Base-by-base conservation (phyloP, 1,140 invertebrate species). In the Drosophila baimaii region DNA sequence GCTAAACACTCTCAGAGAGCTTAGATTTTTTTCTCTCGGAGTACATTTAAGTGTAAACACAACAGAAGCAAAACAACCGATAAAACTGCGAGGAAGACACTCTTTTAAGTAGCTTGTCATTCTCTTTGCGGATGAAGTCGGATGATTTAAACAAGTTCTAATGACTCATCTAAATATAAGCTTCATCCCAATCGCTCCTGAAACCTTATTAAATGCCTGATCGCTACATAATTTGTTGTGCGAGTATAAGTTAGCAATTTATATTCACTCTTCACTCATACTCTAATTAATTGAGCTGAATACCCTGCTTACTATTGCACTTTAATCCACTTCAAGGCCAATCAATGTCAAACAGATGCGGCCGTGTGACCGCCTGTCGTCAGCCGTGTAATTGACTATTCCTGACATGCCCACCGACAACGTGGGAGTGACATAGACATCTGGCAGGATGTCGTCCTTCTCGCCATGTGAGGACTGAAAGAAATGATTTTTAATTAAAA, bases 401-500 rank as follows among this genome's bases (percentile, higher is more conserved):
- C 69, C 57, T 72, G 71, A 82, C 82, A 72, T 59, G 41, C 23
- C 39, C 58, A 27, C n/a, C 25, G 64, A 56, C 74, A 58, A 58
- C 77, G 68, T 47, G 69, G 27, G 19, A 71, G 52, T 52, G 63
- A 47, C 51, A 66, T 27, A 33, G 44, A 37, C 63, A 46, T 10
- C 51, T 72, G 75, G 39, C 65, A 52, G 51, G 64, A 71, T 41
- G 61, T 66, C 65, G 56, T 31, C 37, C 31, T 21, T n/a, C n/a
- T n/a, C n/a, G n/a, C 51, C 41, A 31, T 71, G 52, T 37, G 43
- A n/a, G 21, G 31, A 23, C 25, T 55, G 29, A n/a, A 37, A 46
- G 54, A 52, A 77, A 77, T 58, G 74, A 76, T 79, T 89, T 89
- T 90, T 79, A 89, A 84, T 89, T 90, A 90, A 89, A 83, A 79